Evolutionary conservation across 1,140 invertebrate genomes (phyloP).

Genomic region (Drosophila tsacasi): DNA sequence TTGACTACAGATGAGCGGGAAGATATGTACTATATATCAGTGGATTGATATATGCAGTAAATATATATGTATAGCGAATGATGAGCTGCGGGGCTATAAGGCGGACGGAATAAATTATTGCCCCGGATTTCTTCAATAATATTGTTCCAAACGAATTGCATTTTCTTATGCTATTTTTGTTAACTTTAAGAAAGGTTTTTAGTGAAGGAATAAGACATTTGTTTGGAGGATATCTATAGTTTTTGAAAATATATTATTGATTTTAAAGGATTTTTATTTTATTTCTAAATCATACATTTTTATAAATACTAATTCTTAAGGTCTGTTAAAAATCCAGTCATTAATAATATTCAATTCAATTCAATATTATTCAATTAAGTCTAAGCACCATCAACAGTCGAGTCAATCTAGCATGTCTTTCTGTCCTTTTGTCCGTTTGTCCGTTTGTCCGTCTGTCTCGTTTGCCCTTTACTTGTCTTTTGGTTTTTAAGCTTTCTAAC

Average conservation of each 20-base stretch:
- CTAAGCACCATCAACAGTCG: neutral
- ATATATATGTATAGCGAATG: conserved; percentile 17
- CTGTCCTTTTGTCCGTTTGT: neutral
- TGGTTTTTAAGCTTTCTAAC: too few species aligned
- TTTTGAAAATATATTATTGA: neutral
- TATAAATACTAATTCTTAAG: neutral
- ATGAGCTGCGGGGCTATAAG: conserved; percentile 22
- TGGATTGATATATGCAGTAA: conserved; percentile 41
- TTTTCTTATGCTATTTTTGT: conserved; percentile 4
- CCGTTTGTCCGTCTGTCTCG: too few species aligned
- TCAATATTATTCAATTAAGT: neutral
- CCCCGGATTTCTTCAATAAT: conserved; percentile 25
- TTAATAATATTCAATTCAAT: too few species aligned
- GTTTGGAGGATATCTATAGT: too few species aligned
- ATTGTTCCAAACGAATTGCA: conserved; percentile 17
- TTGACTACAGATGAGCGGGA: conserved; percentile 30
- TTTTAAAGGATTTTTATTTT: neutral
- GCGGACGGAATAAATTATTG: conserved; percentile 25
- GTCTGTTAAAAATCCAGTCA: neutral
- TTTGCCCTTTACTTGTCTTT: too few species aligned
- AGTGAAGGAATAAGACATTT: too few species aligned
- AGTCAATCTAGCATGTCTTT: neutral
- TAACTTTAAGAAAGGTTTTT: conserved; percentile 3
- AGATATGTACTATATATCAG: conserved; percentile 18
- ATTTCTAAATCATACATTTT: neutral